Conservation (phyloP, 2,888 invertebrate genomes). For the Lordiphosa fenestrarum region DNA sequence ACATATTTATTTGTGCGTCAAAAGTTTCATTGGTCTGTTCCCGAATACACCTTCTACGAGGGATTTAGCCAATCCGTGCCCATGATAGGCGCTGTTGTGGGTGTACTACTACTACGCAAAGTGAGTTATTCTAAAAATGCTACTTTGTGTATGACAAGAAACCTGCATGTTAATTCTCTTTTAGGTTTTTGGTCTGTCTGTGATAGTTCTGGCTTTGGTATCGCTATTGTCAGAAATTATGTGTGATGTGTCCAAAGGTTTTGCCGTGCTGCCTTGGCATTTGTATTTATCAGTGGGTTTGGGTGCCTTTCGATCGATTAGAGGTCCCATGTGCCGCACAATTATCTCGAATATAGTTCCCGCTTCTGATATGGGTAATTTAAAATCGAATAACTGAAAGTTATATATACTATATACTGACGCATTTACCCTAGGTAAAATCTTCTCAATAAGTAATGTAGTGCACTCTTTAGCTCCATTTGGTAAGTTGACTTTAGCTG, state of each 20-base stretch:
- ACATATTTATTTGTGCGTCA: slow-evolving; percentile 85
- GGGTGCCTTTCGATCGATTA: slow-evolving; percentile 69
- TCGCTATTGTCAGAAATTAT: slow-evolving; percentile 67
- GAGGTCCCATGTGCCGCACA: slow-evolving; percentile 77
- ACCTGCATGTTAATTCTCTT: neutral
- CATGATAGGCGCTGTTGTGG: slow-evolving; percentile 83
- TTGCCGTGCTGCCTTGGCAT: slow-evolving; percentile 74
- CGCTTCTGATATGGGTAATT: slow-evolving; percentile 78
- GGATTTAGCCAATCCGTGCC: slow-evolving; percentile 82
- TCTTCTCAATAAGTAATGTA: slow-evolving; percentile 86
- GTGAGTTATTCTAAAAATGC: slow-evolving; percentile 31
- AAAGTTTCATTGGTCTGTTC: slow-evolving; percentile 85
- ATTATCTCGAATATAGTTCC: slow-evolving; percentile 78
- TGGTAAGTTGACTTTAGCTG: slow-evolving; percentile 26
- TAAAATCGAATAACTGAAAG: neutral
- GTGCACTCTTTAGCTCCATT: slow-evolving; percentile 85
- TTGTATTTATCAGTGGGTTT: slow-evolving; percentile 71
- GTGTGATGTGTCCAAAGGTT: slow-evolving; percentile 65
- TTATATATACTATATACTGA: too few relatives aligned
- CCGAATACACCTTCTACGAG: slow-evolving; percentile 84
- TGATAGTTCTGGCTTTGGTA: slow-evolving; percentile 72
- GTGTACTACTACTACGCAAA: slow-evolving; percentile 83
- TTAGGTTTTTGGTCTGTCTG: slow-evolving; percentile 64
- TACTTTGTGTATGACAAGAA: slow-evolving; percentile 27
- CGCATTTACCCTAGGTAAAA: slow-evolving; percentile 81